Conservation (phyloP, 2,888 invertebrate genomes). For the Cheilosia soror region DNA sequence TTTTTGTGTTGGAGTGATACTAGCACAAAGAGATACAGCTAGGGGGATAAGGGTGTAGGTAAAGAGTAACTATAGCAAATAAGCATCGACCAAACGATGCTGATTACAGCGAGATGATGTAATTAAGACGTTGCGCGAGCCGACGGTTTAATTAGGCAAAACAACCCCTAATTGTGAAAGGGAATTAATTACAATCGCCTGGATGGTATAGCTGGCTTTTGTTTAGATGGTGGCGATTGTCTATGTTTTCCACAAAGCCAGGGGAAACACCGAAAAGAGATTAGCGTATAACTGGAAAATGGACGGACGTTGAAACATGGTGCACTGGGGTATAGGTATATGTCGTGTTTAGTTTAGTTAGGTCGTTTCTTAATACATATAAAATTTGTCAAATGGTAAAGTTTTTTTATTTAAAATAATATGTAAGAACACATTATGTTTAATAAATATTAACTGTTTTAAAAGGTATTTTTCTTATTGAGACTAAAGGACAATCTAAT, state of each 20-base stretch:
- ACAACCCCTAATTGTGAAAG: constrained; percentile 64
- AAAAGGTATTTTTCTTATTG: too few species aligned
- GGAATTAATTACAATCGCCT: constrained; percentile 64
- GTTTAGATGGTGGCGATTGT: constrained; percentile 27
- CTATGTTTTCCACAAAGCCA: neutral
- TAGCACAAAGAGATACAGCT: constrained; percentile 13
- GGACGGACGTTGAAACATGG: neutral
- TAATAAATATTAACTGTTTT: too few species aligned
- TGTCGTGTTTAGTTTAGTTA: too few species aligned
- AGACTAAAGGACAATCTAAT: too few species aligned
- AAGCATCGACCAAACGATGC: constrained; percentile 26
- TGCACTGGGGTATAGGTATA: neutral
- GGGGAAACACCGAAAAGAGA: neutral
- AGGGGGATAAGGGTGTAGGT: neutral
- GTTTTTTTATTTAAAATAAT: too few species aligned
- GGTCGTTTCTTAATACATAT: too few species aligned
- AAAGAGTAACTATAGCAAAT: constrained; percentile 13
- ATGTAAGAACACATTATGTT: too few species aligned
- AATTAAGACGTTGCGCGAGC: constrained; percentile 62
- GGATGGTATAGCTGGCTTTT: constrained; percentile 19
- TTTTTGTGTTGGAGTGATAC: constrained; percentile 33
- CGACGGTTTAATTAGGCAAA: constrained; percentile 68
- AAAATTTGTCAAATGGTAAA: too few species aligned
- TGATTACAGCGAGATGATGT: constrained; percentile 52
- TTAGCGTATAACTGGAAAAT: neutral